Conservation (phyloP, 2,888 invertebrate species). For the Epicampocera succincta region DNA sequence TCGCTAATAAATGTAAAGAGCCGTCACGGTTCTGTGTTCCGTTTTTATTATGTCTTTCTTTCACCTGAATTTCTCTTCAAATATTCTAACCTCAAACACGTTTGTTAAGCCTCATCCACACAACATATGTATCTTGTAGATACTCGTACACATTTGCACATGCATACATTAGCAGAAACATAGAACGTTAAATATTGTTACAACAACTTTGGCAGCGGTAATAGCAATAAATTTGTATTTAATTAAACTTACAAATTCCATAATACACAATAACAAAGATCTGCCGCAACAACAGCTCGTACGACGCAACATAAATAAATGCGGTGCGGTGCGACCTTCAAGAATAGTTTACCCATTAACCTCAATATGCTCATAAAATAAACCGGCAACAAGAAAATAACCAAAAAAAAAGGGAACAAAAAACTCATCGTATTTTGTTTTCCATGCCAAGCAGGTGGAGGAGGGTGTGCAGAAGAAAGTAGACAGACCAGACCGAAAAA, state of each 20-base stretch:
- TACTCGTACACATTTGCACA: background rate
- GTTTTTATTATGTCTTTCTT: background rate
- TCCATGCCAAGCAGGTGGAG: background rate
- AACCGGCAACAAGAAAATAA: conserved; percentile 57
- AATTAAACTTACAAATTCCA: conserved; percentile 47
- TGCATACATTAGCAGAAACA: background rate
- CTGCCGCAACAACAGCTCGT: background rate
- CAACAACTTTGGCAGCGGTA: conserved; percentile 25
- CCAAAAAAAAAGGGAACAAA: conserved; percentile 21
- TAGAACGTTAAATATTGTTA: conserved; percentile 27
- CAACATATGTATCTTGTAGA: background rate
- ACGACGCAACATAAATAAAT: conserved; percentile 23
- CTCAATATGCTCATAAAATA: conserved; percentile 59
- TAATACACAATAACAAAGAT: conserved; percentile 16
- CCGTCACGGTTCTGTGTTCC: conserved; percentile 7
- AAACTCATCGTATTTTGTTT: conserved; percentile 13
- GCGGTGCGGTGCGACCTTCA: conserved; percentile 65
- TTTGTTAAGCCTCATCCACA: conserved; percentile 36
- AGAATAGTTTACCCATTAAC: conserved; percentile 68
- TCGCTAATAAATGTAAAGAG: conserved; percentile 5
- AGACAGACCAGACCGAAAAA: conserved; percentile 2
- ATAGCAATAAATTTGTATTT: conserved; percentile 19
- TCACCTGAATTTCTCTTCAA: conserved; percentile 51
- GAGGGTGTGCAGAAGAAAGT: background rate
- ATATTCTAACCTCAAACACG: conserved; percentile 66